Evolutionary conservation across 1,140 invertebrate species (phyloP).

Genomic region (Tigriopus japonicus): DNA sequence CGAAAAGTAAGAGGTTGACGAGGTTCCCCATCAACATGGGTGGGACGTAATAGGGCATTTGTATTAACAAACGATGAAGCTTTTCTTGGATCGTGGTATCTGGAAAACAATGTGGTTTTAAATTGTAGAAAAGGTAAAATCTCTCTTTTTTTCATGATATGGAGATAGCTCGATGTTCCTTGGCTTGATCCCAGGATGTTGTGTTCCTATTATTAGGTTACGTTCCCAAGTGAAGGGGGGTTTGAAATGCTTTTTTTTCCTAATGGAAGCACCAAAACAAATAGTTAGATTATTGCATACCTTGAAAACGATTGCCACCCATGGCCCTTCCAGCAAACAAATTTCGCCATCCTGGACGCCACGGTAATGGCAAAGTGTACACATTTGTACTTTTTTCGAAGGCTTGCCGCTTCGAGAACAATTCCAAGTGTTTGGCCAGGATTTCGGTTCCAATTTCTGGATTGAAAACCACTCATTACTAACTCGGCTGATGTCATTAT

Average conservation of each 20-base stretch:
- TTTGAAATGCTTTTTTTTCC: too few relatives aligned
- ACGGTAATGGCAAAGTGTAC: constrained; percentile 1
- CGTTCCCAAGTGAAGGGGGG: too few relatives aligned
- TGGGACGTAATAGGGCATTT: constrained; percentile 5
- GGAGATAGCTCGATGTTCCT: too few relatives aligned
- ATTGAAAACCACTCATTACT: background rate
- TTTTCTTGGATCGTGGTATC: background rate
- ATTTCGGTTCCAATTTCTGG: background rate
- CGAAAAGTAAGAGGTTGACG: constrained; percentile 3
- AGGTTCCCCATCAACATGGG: constrained; percentile 4
- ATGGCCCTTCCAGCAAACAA: background rate
- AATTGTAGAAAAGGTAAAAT: too few relatives aligned
- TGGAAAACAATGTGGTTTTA: too few relatives aligned
- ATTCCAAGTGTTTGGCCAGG: background rate
- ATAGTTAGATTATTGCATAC: too few relatives aligned
- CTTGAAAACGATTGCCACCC: constrained; percentile 1
- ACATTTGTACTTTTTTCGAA: background rate
- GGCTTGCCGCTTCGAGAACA: background rate
- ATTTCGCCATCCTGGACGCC: constrained; percentile 9
- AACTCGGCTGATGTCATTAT: background rate
- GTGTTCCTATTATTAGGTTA: too few relatives aligned
- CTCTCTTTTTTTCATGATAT: too few relatives aligned
- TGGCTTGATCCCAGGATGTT: too few relatives aligned
- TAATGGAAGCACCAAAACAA: too few relatives aligned
- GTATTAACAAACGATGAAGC: background rate